Evolutionary conservation across 2,888 invertebrate species (phyloP).

Genomic region (Apamea epomidion): DNA sequence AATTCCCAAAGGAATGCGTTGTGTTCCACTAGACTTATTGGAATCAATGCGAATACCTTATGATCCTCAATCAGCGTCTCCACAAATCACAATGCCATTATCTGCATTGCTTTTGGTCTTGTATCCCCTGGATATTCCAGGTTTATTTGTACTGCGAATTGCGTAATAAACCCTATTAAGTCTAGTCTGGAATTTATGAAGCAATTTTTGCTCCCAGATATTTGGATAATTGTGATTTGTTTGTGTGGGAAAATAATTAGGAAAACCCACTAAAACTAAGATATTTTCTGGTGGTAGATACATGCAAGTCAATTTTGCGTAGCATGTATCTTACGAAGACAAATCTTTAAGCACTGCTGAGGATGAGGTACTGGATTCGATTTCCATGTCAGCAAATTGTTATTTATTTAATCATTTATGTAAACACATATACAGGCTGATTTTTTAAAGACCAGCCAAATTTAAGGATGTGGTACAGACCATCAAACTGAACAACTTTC

Average conservation of each 20-base stretch:
- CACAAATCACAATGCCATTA: conserved; percentile 17
- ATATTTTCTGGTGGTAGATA: not conserved
- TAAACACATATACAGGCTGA: too few relatives aligned
- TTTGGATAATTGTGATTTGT: conserved; percentile 19
- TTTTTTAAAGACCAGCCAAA: too few relatives aligned
- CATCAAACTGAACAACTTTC: too few relatives aligned
- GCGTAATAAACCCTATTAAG: conserved; percentile 30
- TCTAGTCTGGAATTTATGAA: conserved; percentile 34
- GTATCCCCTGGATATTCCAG: conserved; percentile 6
- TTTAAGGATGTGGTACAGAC: too few relatives aligned
- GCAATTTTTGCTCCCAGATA: conserved; percentile 24
- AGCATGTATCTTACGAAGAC: not conserved
- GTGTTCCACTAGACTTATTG: not conserved
- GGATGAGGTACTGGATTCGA: not conserved
- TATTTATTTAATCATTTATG: too few relatives aligned
- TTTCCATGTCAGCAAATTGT: not conserved
- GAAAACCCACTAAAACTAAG: not conserved
- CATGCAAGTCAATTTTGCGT: not conserved
- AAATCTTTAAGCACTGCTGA: not conserved
- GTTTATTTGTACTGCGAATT: conserved; percentile 27
- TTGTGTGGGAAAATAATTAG: not conserved
- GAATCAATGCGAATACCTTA: conserved; percentile 7
- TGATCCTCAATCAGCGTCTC: conserved; percentile 25
- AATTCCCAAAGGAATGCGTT: not conserved
- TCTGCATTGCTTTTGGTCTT: conserved; percentile 17